These are phyloP conservation scores for Parapsyche elsis DNA, from an alignment of 1,140 invertebrate species.

Conservation along the genomic window DNA sequence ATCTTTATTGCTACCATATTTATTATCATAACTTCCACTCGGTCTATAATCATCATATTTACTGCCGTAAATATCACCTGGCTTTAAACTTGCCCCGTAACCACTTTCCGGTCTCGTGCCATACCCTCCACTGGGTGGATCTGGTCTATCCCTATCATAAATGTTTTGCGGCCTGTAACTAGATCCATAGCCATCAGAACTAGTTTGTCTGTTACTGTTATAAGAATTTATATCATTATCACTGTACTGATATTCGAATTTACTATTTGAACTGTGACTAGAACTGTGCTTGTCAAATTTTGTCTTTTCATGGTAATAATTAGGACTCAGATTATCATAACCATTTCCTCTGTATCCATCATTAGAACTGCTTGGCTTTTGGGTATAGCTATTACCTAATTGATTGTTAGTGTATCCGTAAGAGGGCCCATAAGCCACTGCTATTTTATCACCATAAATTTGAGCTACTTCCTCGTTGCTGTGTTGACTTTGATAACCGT, in stretches of 20 bases:
- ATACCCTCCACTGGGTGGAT: constrained; percentile 11
- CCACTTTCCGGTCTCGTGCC: constrained; percentile 2
- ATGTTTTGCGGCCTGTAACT: neutral
- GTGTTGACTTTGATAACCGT: neutral
- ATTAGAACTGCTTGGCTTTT: constrained; percentile 6
- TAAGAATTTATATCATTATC: constrained; percentile 24
- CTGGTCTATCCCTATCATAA: constrained; percentile 35
- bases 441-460: constrained; percentile 49
- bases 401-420: constrained; percentile 18
- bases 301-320: constrained; percentile 32
- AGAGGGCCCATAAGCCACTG: constrained; percentile 41
- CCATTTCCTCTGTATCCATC: constrained; percentile 54
- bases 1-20: constrained; percentile 19
- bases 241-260: neutral
- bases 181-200: constrained; percentile 17
- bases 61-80: constrained; percentile 21
- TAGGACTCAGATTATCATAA: constrained; percentile 50
- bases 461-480: constrained; percentile 36
- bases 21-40: constrained; percentile 32
- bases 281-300: constrained; percentile 8
- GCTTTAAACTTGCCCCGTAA: neutral
- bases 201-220: constrained; percentile 31
- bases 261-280: constrained; percentile 11
- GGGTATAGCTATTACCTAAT: constrained; percentile 16
- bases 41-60: constrained; percentile 44